Percentiles rank a stretch among this genome's conserved stretches.
Evolutionary conservation across 1,140 invertebrate genomes (phyloP).

Genomic region (Drosophila mayri): DNA sequence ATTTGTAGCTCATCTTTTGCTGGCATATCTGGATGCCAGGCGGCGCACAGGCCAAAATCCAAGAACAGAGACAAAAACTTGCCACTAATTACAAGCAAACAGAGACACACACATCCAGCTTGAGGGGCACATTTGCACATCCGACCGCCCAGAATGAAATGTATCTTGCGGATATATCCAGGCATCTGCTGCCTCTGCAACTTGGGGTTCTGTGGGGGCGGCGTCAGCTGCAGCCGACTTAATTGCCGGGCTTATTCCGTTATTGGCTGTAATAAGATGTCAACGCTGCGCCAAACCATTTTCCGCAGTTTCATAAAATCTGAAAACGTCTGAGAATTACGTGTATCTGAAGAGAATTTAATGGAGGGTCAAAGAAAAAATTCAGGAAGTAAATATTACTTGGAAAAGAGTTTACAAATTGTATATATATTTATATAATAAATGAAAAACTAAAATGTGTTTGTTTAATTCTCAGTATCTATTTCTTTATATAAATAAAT

Average conservation of each 20-base stretch:
- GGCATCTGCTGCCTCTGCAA: slow-evolving; percentile 35
- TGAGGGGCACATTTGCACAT: slow-evolving; percentile 55
- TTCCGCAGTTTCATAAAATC: slow-evolving; percentile 21
- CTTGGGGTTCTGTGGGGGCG: slow-evolving; percentile 42
- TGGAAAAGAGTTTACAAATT: neutral
- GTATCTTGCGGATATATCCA: slow-evolving; percentile 55
- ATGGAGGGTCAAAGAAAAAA: neutral
- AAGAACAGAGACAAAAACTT: slow-evolving; percentile 69
- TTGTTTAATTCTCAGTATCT: too few species aligned
- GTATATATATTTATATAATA: neutral
- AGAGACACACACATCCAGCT: slow-evolving; percentile 20
- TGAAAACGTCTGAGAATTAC: slow-evolving; percentile 10
- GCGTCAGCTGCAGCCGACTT: slow-evolving; percentile 57
- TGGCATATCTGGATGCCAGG: slow-evolving; percentile 73
- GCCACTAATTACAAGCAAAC: slow-evolving; percentile 68
- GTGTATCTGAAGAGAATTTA: neutral
- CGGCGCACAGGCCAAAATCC: slow-evolving; percentile 31
- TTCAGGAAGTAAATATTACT: too few species aligned
- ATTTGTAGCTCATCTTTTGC: slow-evolving; percentile 84
- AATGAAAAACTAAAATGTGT: neutral
- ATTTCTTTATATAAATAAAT: neutral
- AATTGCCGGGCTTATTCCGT: slow-evolving; percentile 73
- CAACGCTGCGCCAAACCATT: slow-evolving; percentile 69
- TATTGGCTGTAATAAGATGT: slow-evolving; percentile 76
- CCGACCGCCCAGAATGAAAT: slow-evolving; percentile 53